These are phyloP conservation scores for Psilopsiagon aymara DNA, from an alignment of 2,113 vertebrate species.

Conservation along the genomic window DNA sequence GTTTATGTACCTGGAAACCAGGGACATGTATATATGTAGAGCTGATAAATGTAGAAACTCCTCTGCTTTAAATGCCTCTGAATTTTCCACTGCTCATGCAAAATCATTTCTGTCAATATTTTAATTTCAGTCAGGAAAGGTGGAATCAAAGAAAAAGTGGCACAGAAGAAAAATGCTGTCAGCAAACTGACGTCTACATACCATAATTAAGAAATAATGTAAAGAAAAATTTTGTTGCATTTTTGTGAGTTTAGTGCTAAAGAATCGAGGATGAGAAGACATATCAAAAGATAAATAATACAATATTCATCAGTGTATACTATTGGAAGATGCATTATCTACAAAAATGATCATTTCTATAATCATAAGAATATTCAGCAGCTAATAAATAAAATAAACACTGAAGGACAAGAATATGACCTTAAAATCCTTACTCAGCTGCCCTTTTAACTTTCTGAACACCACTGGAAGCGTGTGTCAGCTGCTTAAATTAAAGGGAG, in stretches of 20 bases:
- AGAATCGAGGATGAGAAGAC: neutral
- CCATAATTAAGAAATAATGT: constrained; percentile 70
- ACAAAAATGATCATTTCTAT: constrained; percentile 42
- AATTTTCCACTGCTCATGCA: constrained; percentile 70
- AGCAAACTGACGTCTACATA: constrained; percentile 71
- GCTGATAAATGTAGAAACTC: constrained; percentile 25
- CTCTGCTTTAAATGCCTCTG: constrained; percentile 39
- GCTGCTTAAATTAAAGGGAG: constrained; percentile 71
- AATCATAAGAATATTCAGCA: constrained; percentile 44
- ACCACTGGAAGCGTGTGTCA: constrained; percentile 70
- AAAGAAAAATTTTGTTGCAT: constrained; percentile 39
- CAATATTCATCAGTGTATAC: neutral
- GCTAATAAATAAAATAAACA: constrained; percentile 68
- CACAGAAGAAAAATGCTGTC: constrained; percentile 72
- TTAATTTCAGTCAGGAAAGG: constrained; percentile 72
- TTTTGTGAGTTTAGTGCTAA: neutral
- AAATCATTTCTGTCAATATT: constrained; percentile 80
- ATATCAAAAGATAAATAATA: constrained; percentile 19
- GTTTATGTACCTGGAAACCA: neutral
- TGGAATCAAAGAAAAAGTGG: constrained; percentile 74
- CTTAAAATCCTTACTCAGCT: constrained; percentile 74
- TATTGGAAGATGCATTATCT: constrained; percentile 41
- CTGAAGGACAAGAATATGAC: constrained; percentile 56
- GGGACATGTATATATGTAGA: neutral
- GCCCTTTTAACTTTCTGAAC: constrained; percentile 75